Base-by-base conservation (phyloP, 1,140 invertebrate genomes). In the Colletes gigas region DNA sequence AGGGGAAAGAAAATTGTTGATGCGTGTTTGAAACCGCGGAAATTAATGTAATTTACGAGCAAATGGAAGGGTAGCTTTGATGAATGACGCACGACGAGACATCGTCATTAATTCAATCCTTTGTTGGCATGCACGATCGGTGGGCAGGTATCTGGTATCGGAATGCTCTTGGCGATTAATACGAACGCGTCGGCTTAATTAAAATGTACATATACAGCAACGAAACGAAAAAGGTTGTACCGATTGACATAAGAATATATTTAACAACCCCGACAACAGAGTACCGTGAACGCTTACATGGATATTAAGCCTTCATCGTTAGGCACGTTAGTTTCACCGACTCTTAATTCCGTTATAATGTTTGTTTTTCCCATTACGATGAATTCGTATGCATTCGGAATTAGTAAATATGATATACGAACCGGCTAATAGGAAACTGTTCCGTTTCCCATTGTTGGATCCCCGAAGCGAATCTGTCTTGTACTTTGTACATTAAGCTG, bases 81-180 rank as follows among this genome's bases (percentile, higher is more conserved):
- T 63, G 68, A 59, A 72, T 63, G 57, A 6, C n/a, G 41, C 50
- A 55, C 44, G 52, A 39, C 52, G 50, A 10, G 52, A 41, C 14
- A 72, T 74, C 71, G 72, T 80, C 62, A 74, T 71, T 47, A 67
- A 85, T 84, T 85, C 74, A 86, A 86, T 77, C 71, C 80, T 74
- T 82, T 75, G 47, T 17, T 54, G 57, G 47, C 39, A 8, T n/a
- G 44, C 54, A 57, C 21, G 76, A 70, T 52, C 21, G 14, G 47
- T 19, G 39, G 14, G 19, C 15, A 68, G 44, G 57, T n/a, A n/a
- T 44, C 63, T 44, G 52, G 39, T 72, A 76, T 41, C 30, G 68
- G 52, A 65, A 65, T 6, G 62, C 41, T 57, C 57, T 12, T 17
- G 41, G 50, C 68, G 69, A 54, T 65, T 77, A 77, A 79, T 81